Evolutionary conservation across 1,140 invertebrate genomes (phyloP).

Genomic region (Diorhabda elongata): DNA sequence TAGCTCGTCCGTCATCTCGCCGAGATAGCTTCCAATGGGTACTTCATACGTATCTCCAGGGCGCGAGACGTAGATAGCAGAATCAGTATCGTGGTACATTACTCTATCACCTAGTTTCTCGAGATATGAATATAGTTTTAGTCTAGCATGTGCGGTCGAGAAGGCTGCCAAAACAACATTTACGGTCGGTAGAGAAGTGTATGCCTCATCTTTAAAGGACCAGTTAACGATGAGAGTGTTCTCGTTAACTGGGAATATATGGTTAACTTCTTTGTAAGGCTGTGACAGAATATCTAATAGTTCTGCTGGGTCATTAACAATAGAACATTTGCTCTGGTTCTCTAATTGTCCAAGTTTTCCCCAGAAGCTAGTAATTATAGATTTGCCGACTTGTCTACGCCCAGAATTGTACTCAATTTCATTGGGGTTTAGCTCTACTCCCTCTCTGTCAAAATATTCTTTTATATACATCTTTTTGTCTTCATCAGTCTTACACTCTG

Average conservation of each 20-base stretch:
- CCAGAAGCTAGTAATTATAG: conserved; percentile 25
- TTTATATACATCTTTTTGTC: conserved; percentile 24
- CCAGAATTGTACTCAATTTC: conserved; percentile 21
- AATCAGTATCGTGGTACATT: conserved; percentile 49
- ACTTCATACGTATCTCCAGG: conserved; percentile 23
- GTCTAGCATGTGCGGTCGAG: conserved; percentile 41
- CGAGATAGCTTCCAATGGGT: conserved; percentile 36
- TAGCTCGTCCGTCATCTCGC: conserved; percentile 41
- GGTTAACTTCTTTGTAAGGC: conserved; percentile 28
- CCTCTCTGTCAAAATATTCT: conserved; percentile 40
- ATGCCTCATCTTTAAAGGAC: conserved; percentile 21
- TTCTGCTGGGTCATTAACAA: conserved; percentile 15
- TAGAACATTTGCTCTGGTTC: conserved; percentile 5
- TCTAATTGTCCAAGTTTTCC: conserved; percentile 24
- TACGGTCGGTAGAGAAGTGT: conserved; percentile 16
- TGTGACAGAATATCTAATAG: conserved; percentile 34
- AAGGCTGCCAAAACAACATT: conserved; percentile 43
- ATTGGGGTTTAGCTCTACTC: conserved; percentile 37
- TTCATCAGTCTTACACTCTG: conserved; percentile 33
- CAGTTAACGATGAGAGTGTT: conserved; percentile 33
- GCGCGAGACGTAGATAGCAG: conserved; percentile 33
- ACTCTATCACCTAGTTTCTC: conserved; percentile 40
- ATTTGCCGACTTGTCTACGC: conserved; percentile 15
- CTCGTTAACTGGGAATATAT: conserved; percentile 32
- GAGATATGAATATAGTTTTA: conserved; percentile 40